Conservation (phyloP, 2,888 invertebrate genomes). For the Diarsia rubi region DNA sequence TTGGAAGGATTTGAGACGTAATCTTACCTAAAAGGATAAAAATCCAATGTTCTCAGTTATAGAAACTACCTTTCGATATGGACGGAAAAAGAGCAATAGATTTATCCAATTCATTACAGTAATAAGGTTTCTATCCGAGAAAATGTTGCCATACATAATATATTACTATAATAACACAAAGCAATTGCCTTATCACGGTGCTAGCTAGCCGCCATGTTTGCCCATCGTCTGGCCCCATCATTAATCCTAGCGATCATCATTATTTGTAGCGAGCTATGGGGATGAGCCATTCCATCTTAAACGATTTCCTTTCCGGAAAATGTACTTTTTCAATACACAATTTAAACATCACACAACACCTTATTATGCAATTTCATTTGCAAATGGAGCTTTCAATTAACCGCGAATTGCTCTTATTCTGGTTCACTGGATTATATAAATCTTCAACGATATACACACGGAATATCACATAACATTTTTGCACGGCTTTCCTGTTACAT, state of each 20-base stretch:
- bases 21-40: neutral
- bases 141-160: slow-evolving; percentile 24
- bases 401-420: neutral
- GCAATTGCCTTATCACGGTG: slow-evolving; percentile 20
- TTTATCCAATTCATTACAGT: slow-evolving; percentile 2
- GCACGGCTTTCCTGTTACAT: slow-evolving; percentile 9
- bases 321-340: slow-evolving; percentile 14
- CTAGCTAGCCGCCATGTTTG: slow-evolving; percentile 17
- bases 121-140: slow-evolving; percentile 7
- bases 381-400: slow-evolving; percentile 26
- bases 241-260: slow-evolving; percentile 33
- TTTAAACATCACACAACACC: neutral
- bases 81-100: neutral
- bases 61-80: neutral
- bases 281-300: slow-evolving; percentile 11
- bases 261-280: slow-evolving; percentile 32
- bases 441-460: neutral
- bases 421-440: neutral
- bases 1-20: neutral
- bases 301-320: slow-evolving; percentile 1
- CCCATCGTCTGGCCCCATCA: slow-evolving; percentile 1
- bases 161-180: slow-evolving; percentile 36
- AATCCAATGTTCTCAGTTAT: neutral
- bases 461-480: neutral
- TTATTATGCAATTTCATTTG: slow-evolving; percentile 16